These are phyloP conservation scores for Apodemia duryi DNA, from an alignment of 2,888 invertebrate genomes.

Conservation along the genomic window DNA sequence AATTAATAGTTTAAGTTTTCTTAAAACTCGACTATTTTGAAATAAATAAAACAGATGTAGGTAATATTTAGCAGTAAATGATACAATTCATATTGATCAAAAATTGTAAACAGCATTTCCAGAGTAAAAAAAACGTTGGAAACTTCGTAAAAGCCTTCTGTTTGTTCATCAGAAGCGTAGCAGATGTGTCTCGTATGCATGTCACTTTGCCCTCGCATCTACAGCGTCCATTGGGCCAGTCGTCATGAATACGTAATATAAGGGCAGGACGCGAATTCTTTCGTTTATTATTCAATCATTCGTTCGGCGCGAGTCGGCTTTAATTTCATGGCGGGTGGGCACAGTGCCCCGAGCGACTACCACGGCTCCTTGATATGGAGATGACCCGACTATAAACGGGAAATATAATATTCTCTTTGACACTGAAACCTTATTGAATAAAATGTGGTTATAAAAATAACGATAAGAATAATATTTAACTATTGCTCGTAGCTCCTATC, in stretches of 20 bases:
- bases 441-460: too few species aligned
- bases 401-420: too few species aligned
- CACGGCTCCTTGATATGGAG: constrained; percentile 51
- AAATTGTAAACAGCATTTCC: constrained; percentile 16
- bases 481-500: too few species aligned
- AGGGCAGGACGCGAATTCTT: constrained; percentile 77
- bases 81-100: neutral
- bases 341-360: constrained; percentile 61
- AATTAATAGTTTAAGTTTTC: too few species aligned
- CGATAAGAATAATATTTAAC: too few species aligned
- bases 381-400: constrained; percentile 34
- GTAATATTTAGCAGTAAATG: neutral
- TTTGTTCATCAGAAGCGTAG: constrained; percentile 27
- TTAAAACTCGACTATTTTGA: too few species aligned
- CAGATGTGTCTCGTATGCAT: constrained; percentile 43
- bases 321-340: constrained; percentile 79
- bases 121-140: constrained; percentile 12
- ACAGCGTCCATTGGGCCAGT: constrained; percentile 57
- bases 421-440: too few species aligned
- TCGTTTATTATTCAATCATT: constrained; percentile 80
- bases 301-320: constrained; percentile 77
- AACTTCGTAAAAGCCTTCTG: constrained; percentile 19
- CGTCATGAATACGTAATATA: constrained; percentile 78
- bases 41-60: too few species aligned
- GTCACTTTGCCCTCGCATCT: constrained; percentile 35